A percentile compares a stretch with the other conserved stretches of the same genome.
Conservation (phyloP, 2,888 invertebrate genomes). For the Rhagium mordax region DNA sequence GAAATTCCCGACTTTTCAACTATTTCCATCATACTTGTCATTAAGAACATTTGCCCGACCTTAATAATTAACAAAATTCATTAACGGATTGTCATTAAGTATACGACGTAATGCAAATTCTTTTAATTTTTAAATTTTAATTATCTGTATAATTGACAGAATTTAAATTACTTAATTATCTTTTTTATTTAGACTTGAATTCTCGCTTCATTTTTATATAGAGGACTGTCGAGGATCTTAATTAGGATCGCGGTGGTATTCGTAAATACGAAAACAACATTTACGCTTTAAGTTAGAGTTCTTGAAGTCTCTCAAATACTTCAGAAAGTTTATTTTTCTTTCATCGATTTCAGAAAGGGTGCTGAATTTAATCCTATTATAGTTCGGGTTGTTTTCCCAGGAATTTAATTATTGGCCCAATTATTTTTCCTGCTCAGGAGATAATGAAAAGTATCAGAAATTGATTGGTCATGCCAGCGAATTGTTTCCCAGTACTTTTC, state of each 20-base stretch:
- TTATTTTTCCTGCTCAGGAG: not conserved
- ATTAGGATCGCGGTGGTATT: conserved; percentile 14
- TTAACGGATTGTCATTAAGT: conserved; percentile 15
- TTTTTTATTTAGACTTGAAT: conserved; percentile 32
- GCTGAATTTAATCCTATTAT: not conserved
- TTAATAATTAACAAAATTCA: conserved; percentile 22
- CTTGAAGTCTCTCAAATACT: not conserved
- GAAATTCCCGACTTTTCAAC: not conserved
- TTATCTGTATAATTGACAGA: conserved; percentile 37
- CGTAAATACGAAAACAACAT: not conserved
- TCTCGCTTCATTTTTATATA: not conserved
- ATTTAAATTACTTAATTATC: conserved; percentile 48
- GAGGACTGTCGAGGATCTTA: not conserved
- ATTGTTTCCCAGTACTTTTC: too few species aligned
- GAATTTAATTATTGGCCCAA: not conserved
- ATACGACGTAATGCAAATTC: conserved; percentile 22
- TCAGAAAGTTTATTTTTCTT: conserved; percentile 9
- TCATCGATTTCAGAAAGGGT: not conserved
- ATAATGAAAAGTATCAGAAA: not conserved
- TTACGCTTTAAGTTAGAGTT: not conserved
- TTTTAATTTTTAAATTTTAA: conserved; percentile 28
- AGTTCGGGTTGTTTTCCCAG: not conserved
- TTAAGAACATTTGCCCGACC: not conserved
- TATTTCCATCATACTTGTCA: not conserved
- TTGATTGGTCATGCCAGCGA: too few species aligned